Conservation (phyloP, 2,888 invertebrate genomes). For the Patella depressa region DNA sequence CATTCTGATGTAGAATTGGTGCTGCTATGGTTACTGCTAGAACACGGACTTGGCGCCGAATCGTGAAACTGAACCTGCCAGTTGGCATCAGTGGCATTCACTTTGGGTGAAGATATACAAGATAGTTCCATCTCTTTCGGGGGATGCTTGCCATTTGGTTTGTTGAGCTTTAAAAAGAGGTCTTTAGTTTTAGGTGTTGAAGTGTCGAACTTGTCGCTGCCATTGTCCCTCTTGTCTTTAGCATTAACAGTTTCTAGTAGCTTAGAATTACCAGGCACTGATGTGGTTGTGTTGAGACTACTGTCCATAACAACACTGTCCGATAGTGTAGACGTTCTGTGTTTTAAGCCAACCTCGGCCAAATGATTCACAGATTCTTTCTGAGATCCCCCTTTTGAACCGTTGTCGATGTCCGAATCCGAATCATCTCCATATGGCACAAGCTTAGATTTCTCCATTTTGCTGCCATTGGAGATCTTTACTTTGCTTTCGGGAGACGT, state of each 20-base stretch:
- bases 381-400: constrained; percentile 8
- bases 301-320: constrained; percentile 49
- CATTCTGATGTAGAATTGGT: constrained; percentile 70
- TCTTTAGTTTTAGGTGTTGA: constrained; percentile 22
- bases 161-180: constrained; percentile 26
- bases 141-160: constrained; percentile 14
- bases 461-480: constrained; percentile 33
- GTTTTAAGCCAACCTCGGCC: constrained; percentile 19
- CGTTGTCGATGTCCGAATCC: constrained; percentile 53
- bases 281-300: constrained; percentile 58
- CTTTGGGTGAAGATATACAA: constrained; percentile 33
- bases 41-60: constrained; percentile 60
- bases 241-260: constrained; percentile 42
- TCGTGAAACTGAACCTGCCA: constrained; percentile 66
- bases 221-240: constrained; percentile 8
- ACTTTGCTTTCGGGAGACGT: constrained; percentile 58
- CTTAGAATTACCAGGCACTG: constrained; percentile 59
- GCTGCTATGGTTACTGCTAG: constrained; percentile 58
- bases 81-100: constrained; percentile 59
- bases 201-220: not conserved
- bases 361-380: constrained; percentile 4
- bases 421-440: constrained; percentile 70
- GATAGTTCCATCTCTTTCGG: constrained; percentile 23
- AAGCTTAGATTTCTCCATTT: constrained; percentile 39
- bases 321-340: not conserved